Conservation (phyloP, 2,888 invertebrate species). For the Pantelozetes paolii region DNA sequence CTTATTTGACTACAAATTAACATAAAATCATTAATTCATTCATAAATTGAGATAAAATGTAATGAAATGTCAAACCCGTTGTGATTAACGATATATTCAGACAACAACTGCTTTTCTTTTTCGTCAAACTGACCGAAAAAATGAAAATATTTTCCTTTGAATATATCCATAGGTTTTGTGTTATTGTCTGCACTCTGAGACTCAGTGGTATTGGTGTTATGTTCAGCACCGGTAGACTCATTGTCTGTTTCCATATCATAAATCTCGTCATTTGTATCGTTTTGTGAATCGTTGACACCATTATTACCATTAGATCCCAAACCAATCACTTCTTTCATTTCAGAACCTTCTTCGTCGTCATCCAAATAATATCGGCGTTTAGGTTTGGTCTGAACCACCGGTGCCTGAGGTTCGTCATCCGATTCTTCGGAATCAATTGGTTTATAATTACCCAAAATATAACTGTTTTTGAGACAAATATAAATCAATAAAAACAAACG, state of each 20-base stretch:
- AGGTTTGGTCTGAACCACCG: too few species aligned
- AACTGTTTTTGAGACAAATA: neutral
- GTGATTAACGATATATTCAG: neutral
- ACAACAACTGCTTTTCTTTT: neutral
- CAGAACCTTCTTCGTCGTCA: conserved; percentile 1
- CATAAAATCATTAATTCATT: neutral
- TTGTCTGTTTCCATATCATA: conserved; percentile 21
- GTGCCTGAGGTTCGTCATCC: neutral
- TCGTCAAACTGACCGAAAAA: neutral
- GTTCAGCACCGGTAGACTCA: neutral
- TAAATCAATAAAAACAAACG: neutral
- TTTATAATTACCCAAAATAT: neutral
- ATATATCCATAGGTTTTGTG: neutral
- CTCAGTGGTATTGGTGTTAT: neutral
- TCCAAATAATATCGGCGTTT: neutral
- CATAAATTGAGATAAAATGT: neutral
- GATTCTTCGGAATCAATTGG: neutral
- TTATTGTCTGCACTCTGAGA: too few species aligned
- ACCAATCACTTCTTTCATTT: conserved; percentile 29
- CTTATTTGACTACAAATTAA: neutral
- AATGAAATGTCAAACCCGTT: neutral
- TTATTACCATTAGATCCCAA: neutral
- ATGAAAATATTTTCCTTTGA: conserved; percentile 11
- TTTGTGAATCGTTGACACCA: neutral
- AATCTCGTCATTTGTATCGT: neutral